phyloP scores from a whole-genome alignment of 2,113 vertebrate species.

The Corythaixoides concolor region DNA sequence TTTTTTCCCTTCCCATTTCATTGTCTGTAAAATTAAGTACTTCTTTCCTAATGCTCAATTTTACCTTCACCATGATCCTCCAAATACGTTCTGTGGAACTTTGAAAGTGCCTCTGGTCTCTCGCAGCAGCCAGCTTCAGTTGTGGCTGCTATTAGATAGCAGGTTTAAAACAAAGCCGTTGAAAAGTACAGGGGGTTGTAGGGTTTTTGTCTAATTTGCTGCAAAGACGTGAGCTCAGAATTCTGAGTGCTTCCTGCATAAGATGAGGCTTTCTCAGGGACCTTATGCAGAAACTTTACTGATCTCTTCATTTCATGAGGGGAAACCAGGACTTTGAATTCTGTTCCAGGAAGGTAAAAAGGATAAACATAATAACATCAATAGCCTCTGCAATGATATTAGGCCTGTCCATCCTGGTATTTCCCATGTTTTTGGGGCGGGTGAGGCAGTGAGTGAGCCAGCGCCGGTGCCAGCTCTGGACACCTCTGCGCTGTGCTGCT shows the following conservation, averaged over 20 bases:
- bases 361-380: neutral
- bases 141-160: neutral
- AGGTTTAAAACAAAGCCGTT: neutral
- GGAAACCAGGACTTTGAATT: neutral
- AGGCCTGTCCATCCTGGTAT: neutral
- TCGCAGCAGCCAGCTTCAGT: neutral
- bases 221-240: neutral
- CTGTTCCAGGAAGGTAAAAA: neutral
- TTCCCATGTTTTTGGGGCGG: neutral
- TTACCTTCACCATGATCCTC: neutral
- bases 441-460: neutral
- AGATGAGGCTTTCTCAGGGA: neutral
- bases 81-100: neutral
- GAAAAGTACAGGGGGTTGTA: neutral
- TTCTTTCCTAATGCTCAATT: neutral
- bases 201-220: neutral
- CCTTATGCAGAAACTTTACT: neutral
- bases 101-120: neutral
- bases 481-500: rapidly evolving
- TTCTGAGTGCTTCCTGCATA: neutral
- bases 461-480: neutral
- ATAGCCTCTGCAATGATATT: neutral
- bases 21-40: neutral
- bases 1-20: neutral
- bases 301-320: neutral